Evolutionary conservation across 2,797 vertebrate genomes (phyloP), one percentile per base, ranked within the genome.

Genomic region (Peromyscus eremicus): DNA sequence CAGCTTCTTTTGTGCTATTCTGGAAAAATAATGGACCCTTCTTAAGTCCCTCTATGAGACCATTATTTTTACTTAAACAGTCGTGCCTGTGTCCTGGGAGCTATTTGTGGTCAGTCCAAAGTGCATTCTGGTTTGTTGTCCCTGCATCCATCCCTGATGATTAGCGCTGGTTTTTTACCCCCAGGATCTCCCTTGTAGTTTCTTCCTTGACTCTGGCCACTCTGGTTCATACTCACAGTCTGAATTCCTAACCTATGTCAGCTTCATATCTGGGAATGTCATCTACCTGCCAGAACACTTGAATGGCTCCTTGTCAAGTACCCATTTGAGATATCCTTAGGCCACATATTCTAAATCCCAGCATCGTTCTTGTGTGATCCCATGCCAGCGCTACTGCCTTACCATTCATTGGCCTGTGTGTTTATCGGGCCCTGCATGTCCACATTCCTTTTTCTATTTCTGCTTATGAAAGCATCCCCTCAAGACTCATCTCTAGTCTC

Each of bases 11-110:
- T 7, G 0, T 13, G 49, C 40, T 68, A 5, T 71, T 93, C 52
- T 55, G 43, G 52, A 66, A 80, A 90, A 90, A n/a, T 71, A 37
- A 76, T 1, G 37, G 55, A 10, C 55, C 70, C 32, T 60, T 91
- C 68, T 73, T 79, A 70, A 55, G 8, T 93, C 71, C 66, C 46
- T 88, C 85, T 81, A 80, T 89, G 52, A 92, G 94, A 71, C 34
- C 52, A 52, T 19, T 90, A 4, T 80, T 66, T 84, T 96, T 34
- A 37, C 55, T 77, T 60, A 88, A 76, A 2, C 25, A 27, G 6
- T 2, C 27, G 0, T 27, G 12, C 16, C 75, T 40, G 0, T 90
- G 49, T 23, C 16, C 71, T 60, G 62, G 29, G 62, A 64, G 62
- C 71, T 37, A 0, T n/a, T 71, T 6, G 0, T 10, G 6, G 6